A percentile compares a stretch with the other conserved stretches of the same genome.
Evolutionary conservation across 2,888 invertebrate genomes (phyloP).

Genomic region (Junonia oenone): DNA sequence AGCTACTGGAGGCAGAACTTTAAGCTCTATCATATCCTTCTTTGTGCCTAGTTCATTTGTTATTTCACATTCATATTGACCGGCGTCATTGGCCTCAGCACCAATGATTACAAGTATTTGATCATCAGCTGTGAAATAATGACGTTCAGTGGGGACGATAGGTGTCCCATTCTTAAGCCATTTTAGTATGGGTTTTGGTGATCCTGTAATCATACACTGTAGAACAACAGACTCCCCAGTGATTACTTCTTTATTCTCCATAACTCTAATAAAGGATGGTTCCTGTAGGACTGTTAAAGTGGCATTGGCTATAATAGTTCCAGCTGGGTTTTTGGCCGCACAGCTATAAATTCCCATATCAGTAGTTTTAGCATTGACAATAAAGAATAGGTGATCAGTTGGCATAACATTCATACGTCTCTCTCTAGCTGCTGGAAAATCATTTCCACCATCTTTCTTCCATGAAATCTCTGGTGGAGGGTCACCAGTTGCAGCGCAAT

Average conservation of each 20-base stretch:
- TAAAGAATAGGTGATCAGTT: constrained; percentile 94
- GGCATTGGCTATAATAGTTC: constrained; percentile 91
- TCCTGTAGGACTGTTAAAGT: constrained; percentile 91
- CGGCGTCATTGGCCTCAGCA: constrained; percentile 87
- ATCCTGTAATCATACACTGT: constrained; percentile 92
- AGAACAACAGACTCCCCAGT: constrained; percentile 92
- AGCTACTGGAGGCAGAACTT: constrained; percentile 82
- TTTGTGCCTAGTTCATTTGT: constrained; percentile 90
- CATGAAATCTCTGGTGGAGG: constrained; percentile 93
- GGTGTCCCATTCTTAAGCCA: constrained; percentile 93
- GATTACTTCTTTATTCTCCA: constrained; percentile 90
- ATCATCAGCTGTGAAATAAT: constrained; percentile 92
- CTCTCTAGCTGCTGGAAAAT: constrained; percentile 96
- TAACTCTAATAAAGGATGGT: constrained; percentile 91
- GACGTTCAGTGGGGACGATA: constrained; percentile 86
- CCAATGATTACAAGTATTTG: constrained; percentile 93
- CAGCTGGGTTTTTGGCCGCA: constrained; percentile 94
- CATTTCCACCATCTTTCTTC: constrained; percentile 95
- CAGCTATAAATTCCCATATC: constrained; percentile 97
- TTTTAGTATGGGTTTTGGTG: constrained; percentile 87
- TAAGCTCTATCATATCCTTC: constrained; percentile 84
- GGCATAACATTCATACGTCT: constrained; percentile 95
- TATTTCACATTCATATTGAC: constrained; percentile 93
- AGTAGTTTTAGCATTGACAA: constrained; percentile 91
- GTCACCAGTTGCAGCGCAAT: constrained; percentile 94